phyloP scores from a whole-genome alignment of 2,113 vertebrate genomes.

The Rhineura floridana region DNA sequence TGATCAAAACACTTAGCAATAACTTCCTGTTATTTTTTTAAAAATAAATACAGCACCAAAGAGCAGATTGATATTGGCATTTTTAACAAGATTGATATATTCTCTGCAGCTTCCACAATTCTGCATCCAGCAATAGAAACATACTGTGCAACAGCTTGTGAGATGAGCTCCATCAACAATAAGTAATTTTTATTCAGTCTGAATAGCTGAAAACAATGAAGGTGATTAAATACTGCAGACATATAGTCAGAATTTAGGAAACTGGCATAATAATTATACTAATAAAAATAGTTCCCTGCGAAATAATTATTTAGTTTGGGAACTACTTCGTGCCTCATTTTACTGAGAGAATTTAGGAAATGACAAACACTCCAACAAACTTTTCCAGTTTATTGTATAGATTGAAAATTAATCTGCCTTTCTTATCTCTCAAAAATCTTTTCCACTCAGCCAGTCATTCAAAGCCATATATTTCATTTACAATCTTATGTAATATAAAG shows the following conservation, averaged over 20 bases:
- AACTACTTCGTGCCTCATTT: conserved; percentile 39
- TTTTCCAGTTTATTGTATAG: neutral
- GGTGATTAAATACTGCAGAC: conserved; percentile 78
- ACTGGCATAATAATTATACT: conserved; percentile 49
- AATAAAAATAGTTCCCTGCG: conserved; percentile 29
- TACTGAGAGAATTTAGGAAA: conserved; percentile 10
- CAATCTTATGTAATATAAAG: conserved; percentile 41
- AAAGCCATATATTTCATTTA: conserved; percentile 38
- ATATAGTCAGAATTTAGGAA: conserved; percentile 70
- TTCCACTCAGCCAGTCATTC: conserved; percentile 2
- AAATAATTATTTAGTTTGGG: conserved; percentile 56
- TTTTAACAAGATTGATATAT: conserved; percentile 55
- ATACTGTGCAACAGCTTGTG: conserved; percentile 79
- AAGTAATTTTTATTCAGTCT: conserved; percentile 81
- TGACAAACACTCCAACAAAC: neutral
- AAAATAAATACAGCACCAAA: conserved; percentile 25
- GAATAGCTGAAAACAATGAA: conserved; percentile 79
- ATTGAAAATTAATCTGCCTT: neutral
- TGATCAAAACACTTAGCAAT: conserved; percentile 23
- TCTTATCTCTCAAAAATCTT: neutral
- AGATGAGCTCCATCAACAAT: conserved; percentile 77
- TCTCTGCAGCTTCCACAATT: conserved; percentile 62
- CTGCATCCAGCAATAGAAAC: conserved; percentile 71
- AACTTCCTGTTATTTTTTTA: conserved; percentile 43
- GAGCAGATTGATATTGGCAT: conserved; percentile 44